Conservation (phyloP, 2,888 invertebrate genomes). For the Drosophila mercatorum region DNA sequence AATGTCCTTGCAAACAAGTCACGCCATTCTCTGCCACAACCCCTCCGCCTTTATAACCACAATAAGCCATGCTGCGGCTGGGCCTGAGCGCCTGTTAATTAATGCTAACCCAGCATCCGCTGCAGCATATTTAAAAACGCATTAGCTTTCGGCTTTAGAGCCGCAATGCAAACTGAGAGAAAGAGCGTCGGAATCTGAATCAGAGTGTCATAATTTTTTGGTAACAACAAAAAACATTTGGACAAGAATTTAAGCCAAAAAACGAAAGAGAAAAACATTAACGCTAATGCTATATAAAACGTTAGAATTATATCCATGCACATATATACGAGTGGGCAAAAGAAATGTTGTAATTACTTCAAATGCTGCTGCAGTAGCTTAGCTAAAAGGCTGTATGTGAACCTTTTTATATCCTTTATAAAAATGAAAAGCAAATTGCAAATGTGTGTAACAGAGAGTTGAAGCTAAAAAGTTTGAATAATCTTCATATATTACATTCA, state of each 20-base stretch:
- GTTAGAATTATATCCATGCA: slow-evolving; percentile 38
- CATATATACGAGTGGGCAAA: slow-evolving; percentile 23
- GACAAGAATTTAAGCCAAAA: slow-evolving; percentile 30
- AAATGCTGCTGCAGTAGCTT: slow-evolving; percentile 44
- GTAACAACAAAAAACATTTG: slow-evolving; percentile 40
- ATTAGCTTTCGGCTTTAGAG: slow-evolving; percentile 58
- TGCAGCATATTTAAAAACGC: slow-evolving; percentile 79
- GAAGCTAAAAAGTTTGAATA: background rate
- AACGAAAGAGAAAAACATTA: slow-evolving; percentile 48
- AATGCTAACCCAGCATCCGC: slow-evolving; percentile 62
- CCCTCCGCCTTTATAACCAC: slow-evolving; percentile 4
- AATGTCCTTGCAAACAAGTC: slow-evolving; percentile 1
- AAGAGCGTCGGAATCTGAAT: slow-evolving; percentile 17
- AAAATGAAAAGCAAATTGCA: background rate
- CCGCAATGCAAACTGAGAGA: slow-evolving; percentile 41
- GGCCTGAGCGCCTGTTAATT: slow-evolving; percentile 61
- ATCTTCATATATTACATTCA: background rate
- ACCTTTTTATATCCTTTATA: slow-evolving; percentile 3
- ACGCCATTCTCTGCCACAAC: background rate
- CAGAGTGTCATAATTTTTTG: slow-evolving; percentile 52
- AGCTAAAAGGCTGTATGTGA: slow-evolving; percentile 10
- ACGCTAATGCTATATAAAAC: slow-evolving; percentile 37
- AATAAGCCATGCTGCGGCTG: slow-evolving; percentile 31
- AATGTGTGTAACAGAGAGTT: slow-evolving; percentile 1
- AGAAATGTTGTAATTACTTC: slow-evolving; percentile 66